phyloP scores from a whole-genome alignment of 2,113 vertebrate genomes.

The Nerophis lumbriciformis region DNA sequence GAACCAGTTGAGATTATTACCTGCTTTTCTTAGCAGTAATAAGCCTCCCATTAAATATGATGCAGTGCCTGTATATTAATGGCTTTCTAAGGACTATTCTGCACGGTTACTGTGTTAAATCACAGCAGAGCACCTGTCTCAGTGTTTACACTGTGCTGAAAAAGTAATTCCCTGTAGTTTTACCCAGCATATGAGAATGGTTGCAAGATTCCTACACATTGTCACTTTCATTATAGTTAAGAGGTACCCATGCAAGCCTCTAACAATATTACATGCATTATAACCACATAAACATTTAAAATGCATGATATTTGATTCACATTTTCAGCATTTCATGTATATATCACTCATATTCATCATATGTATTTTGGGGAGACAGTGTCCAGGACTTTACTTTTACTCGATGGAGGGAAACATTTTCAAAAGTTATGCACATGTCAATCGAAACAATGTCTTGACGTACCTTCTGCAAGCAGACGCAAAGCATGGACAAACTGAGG shows the following conservation, averaged over 20 bases:
- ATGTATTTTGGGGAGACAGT: not conserved
- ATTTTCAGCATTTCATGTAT: not conserved
- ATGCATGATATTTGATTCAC: not conserved
- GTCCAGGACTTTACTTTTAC: not conserved
- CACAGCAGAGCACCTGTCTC: conserved; percentile 16
- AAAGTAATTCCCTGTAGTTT: not conserved
- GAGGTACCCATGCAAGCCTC: not conserved
- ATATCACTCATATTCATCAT: too few species aligned
- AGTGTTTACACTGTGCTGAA: not conserved
- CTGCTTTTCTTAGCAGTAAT: conserved; percentile 9
- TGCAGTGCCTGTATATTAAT: conserved; percentile 20
- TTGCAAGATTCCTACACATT: not conserved
- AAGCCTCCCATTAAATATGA: conserved; percentile 15
- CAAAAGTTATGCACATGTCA: not conserved
- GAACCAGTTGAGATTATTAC: conserved; percentile 3
- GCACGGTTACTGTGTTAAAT: conserved; percentile 9
- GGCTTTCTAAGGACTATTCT: conserved; percentile 14
- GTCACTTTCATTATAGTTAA: not conserved
- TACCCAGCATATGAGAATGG: not conserved
- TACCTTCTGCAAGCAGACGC: conserved; percentile 90
- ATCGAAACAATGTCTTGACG: conserved; percentile 30
- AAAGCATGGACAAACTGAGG: conserved; percentile 87
- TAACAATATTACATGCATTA: conserved; percentile 1
- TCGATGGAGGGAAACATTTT: not conserved
- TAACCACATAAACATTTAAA: not conserved